Evolutionary conservation across 1,140 invertebrate genomes (phyloP), one percentile per base, ranked within the genome.

Genomic region (Mesaphorura yosii): DNA sequence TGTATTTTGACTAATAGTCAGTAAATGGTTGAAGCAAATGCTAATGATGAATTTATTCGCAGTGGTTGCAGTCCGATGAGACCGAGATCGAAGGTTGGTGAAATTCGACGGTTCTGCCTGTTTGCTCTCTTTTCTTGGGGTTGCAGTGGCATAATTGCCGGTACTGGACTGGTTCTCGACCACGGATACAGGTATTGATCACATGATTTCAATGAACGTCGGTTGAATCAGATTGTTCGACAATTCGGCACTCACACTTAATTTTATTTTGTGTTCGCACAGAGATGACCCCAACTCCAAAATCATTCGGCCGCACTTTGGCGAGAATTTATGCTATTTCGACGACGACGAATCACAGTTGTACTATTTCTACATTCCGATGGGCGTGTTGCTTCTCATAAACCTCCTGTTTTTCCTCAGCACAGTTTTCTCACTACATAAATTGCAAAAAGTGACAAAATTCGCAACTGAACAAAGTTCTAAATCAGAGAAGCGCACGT

Each of bases 301-400:
- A 3, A 40, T 55, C 15, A 57, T 57, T 7, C 47, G 53, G 38
- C 60, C 60, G 15, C 38, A 48, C 39, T 62, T 59, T 52, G 60
- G 60, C 27, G 53, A 54, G 17, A 31, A 41, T 3, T 51, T 55
- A 14, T 62, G 60, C 42, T 62, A 62, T 42, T 57, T 62, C 40
- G 55, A 53, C 28, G 54, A 47, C 5, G 72, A 78, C 48, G 63
- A 70, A 51, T 70, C 74, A 29, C 73, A 77, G 2, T 66, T 79
- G 58, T 75, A 75, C 2, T 79, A 78, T 59, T 80, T 80, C 59
- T 80, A 79, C 63, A 72, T 75, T 2, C 77, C 78, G 0, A 70
- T 79, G 3, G 76, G 76, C 0, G 51, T 77, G 6, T 72, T 81
- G 5, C 53, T 63, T 3, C 40, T 40, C 26, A 39, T 63, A 10